Conservation (phyloP, 2,113 vertebrate genomes). For the Girardinichthys multiradiatus region DNA sequence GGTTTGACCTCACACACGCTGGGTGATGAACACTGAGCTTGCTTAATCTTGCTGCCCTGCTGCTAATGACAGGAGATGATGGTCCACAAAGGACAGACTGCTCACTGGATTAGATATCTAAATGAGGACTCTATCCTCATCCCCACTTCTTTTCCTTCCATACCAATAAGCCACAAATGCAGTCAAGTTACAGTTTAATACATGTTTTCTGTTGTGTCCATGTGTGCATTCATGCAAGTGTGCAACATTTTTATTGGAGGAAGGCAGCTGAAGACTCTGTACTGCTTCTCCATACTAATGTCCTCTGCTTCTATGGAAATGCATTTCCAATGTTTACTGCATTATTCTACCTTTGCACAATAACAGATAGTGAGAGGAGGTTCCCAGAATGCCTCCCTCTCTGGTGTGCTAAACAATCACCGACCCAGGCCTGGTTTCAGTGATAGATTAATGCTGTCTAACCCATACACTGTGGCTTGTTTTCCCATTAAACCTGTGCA, state of each 20-base stretch:
- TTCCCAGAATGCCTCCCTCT: conserved; percentile 41
- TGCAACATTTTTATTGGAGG: conserved; percentile 18
- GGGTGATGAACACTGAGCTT: conserved; percentile 75
- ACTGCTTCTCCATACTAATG: conserved; percentile 39
- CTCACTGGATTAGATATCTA: conserved; percentile 76
- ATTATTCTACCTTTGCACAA: conserved; percentile 51
- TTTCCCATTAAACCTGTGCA: conserved; percentile 69
- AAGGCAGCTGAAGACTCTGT: conserved; percentile 4
- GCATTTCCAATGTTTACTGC: conserved; percentile 39
- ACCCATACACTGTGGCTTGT: conserved; percentile 59
- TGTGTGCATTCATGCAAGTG: conserved; percentile 16
- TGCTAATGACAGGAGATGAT: conserved; percentile 78
- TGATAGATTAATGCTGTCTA: conserved; percentile 75
- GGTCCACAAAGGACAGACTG: conserved; percentile 68
- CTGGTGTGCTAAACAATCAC: conserved; percentile 57
- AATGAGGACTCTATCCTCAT: conserved; percentile 76
- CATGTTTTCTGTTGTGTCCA: conserved; percentile 17
- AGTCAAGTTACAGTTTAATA: conserved; percentile 50
- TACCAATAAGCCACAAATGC: conserved; percentile 51
- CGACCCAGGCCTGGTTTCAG: conserved; percentile 51
- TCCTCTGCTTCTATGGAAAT: conserved; percentile 35
- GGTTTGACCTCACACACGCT: conserved; percentile 42
- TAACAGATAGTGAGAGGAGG: conserved; percentile 48
- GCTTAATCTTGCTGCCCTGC: conserved; percentile 76
- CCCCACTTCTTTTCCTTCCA: conserved; percentile 53